Percentiles rank a stretch among this genome's conserved stretches.
Conservation (phyloP, 2,113 vertebrate species). For the Python bivittatus region DNA sequence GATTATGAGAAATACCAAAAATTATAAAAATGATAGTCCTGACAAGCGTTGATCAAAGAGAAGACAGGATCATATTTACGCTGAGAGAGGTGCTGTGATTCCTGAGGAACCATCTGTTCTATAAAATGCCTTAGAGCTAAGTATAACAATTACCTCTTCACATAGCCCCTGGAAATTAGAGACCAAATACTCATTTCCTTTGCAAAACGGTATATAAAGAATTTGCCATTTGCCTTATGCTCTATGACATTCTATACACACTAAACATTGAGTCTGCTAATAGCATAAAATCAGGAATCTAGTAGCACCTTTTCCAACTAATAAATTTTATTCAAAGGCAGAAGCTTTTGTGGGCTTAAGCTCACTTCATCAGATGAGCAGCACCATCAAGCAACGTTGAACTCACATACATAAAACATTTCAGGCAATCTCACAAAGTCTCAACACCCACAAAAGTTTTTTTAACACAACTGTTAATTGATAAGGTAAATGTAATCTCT, state of each 20-base stretch:
- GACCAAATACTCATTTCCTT: slow-evolving; percentile 11
- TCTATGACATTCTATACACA: not conserved
- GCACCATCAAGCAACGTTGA: not conserved
- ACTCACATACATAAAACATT: not conserved
- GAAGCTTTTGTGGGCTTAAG: not conserved
- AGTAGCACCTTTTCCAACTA: not conserved
- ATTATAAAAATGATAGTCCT: not conserved
- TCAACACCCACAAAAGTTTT: not conserved
- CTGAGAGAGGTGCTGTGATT: not conserved
- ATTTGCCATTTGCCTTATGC: not conserved
- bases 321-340: not conserved
- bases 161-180: not conserved
- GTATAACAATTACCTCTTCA: slow-evolving; percentile 24
- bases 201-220: not conserved
- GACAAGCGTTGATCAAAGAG: not conserved
- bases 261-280: slow-evolving; percentile 27
- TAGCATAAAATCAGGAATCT: not conserved
- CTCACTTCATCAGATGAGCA: not conserved
- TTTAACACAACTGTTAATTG: not conserved
- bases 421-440: not conserved
- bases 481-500: not conserved
- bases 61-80: not conserved
- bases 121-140: not conserved
- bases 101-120: not conserved
- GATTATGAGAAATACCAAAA: not conserved